Conservation (phyloP, 2,888 invertebrate species). For the Melangyna quadrimaculata region DNA sequence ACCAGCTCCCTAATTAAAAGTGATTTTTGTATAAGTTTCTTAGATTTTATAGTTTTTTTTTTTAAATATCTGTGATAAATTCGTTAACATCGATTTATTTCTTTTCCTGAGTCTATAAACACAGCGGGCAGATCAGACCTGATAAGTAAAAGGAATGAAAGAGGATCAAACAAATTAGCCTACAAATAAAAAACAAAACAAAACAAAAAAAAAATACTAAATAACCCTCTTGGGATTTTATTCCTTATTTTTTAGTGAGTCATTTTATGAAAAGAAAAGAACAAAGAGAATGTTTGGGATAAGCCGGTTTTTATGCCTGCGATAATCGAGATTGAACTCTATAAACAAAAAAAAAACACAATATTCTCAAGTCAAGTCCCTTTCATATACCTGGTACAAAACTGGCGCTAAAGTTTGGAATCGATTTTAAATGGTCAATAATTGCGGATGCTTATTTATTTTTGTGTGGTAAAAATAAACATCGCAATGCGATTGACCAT, state of each 20-base stretch:
- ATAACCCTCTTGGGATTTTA: slow-evolving; percentile 34
- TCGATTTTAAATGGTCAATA: slow-evolving; percentile 67
- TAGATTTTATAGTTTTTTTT: slow-evolving; percentile 1
- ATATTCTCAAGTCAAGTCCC: not conserved
- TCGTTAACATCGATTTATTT: slow-evolving; percentile 38
- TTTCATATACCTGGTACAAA: slow-evolving; percentile 39
- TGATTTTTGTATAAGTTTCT: not conserved
- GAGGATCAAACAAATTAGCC: slow-evolving; percentile 49
- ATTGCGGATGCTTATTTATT: slow-evolving; percentile 48
- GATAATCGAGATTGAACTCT: slow-evolving; percentile 29
- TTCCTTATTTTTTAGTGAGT: slow-evolving; percentile 51
- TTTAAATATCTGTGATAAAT: slow-evolving; percentile 14
- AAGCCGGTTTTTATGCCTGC: slow-evolving; percentile 63
- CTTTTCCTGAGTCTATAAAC: slow-evolving; percentile 19
- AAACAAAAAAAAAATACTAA: slow-evolving; percentile 11
- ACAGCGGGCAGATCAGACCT: slow-evolving; percentile 12
- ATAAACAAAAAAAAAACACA: slow-evolving; percentile 11
- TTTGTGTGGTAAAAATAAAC: slow-evolving; percentile 57
- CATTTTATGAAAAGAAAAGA: slow-evolving; percentile 53
- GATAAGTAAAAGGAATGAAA: slow-evolving; percentile 10
- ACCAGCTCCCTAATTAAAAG: not conserved
- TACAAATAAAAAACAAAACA: slow-evolving; percentile 10
- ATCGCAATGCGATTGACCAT: slow-evolving; percentile 4
- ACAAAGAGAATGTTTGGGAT: slow-evolving; percentile 55
- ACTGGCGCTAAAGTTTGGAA: slow-evolving; percentile 64